Conservation (phyloP, 1,140 invertebrate species). For the Drosophila malerkotliana region DNA sequence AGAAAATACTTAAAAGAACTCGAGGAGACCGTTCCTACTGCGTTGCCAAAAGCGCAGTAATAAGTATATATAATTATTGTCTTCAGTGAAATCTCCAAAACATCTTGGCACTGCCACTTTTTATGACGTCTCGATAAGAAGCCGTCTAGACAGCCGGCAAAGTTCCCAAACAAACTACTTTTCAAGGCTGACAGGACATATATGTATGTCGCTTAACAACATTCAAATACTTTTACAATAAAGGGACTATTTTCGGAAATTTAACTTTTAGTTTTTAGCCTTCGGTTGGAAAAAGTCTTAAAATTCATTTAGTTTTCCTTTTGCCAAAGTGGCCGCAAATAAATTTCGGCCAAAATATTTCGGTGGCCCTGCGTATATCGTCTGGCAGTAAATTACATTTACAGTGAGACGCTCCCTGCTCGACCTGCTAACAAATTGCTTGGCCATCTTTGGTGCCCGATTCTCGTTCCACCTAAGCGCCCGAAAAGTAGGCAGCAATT, state of each 20-base stretch:
- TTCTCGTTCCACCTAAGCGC: constrained; percentile 20
- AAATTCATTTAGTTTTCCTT: constrained; percentile 40
- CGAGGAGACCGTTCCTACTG: neutral
- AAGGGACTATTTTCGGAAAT: neutral
- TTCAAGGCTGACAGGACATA: neutral
- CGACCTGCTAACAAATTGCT: constrained; percentile 51
- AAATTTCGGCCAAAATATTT: constrained; percentile 33
- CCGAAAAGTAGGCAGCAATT: constrained; percentile 49
- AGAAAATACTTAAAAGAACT: neutral
- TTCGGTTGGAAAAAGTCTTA: constrained; percentile 2
- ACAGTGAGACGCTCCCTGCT: constrained; percentile 36
- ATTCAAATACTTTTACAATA: neutral
- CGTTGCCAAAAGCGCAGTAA: constrained; percentile 1
- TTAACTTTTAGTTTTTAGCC: neutral
- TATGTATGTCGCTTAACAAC: neutral
- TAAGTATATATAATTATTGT: neutral
- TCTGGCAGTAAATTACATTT: constrained; percentile 51
- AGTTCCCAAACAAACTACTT: neutral
- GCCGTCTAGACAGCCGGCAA: neutral
- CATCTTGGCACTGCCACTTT: neutral
- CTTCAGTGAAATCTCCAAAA: neutral
- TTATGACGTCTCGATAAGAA: neutral
- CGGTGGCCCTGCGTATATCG: constrained; percentile 35
- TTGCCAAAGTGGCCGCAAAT: constrained; percentile 35
- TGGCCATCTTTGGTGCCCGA: constrained; percentile 29